Conservation (phyloP, 2,797 vertebrate species). For the Scyliorhinus canicula region DNA sequence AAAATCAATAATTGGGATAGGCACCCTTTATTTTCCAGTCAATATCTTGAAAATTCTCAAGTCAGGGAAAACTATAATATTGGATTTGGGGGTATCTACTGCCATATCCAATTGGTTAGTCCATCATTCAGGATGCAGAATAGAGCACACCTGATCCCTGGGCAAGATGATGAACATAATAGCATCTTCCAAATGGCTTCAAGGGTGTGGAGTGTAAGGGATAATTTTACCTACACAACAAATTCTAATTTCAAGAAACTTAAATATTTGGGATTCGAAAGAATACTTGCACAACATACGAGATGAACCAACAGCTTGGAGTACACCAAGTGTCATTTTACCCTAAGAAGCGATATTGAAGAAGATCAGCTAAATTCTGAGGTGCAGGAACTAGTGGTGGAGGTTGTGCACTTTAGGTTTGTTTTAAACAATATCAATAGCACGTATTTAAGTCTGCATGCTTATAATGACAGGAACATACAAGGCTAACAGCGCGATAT, state of each 20-base stretch:
- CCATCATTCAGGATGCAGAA: not conserved
- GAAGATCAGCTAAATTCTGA: not conserved
- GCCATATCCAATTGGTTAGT: not conserved
- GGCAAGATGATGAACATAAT: not conserved
- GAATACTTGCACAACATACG: not conserved
- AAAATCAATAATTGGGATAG: not conserved
- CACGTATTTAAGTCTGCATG: not conserved
- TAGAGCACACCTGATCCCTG: not conserved
- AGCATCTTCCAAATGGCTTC: not conserved
- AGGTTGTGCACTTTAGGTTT: not conserved
- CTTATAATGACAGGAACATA: not conserved
- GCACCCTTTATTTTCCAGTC: not conserved
- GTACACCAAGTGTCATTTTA: not conserved
- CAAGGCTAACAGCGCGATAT: not conserved
- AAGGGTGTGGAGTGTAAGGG: not conserved
- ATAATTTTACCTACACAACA: not conserved
- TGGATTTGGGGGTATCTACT: not conserved
- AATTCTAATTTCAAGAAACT: not conserved
- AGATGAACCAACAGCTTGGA: not conserved
- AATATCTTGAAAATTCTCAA: not conserved
- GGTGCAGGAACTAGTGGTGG: not conserved
- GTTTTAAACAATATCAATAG: not conserved
- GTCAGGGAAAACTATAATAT: not conserved
- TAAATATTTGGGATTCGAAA: not conserved
- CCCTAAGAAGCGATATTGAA: not conserved